Percentiles rank a stretch among this genome's conserved stretches.
Evolutionary conservation across 2,113 vertebrate species (phyloP).

Genomic region (Cyanoramphus novaezelandiae): DNA sequence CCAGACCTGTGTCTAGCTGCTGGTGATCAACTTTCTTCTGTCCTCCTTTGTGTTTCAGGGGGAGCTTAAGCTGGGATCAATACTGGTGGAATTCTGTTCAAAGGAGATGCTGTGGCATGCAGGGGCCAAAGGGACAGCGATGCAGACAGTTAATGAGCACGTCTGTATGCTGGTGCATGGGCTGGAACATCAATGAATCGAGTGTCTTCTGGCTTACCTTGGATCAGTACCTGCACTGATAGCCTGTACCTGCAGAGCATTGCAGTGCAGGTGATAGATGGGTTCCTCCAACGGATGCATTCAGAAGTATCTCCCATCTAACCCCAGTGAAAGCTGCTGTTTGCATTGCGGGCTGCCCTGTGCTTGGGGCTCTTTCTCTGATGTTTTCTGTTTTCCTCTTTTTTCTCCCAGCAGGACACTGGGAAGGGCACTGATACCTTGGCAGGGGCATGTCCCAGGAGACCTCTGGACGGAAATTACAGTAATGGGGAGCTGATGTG

Average conservation of each 20-base stretch:
- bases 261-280: background rate
- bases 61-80: background rate
- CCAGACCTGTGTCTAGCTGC: background rate
- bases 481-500: background rate
- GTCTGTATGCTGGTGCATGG: background rate
- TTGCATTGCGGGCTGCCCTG: background rate
- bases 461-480: background rate
- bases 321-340: background rate
- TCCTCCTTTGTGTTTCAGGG: background rate
- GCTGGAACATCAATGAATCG: background rate
- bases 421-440: background rate
- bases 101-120: background rate
- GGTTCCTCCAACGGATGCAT: background rate
- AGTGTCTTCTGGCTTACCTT: background rate
- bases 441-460: background rate
- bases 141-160: background rate
- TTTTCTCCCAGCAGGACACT: background rate
- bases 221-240: background rate
- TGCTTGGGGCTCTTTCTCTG: background rate
- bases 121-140: background rate
- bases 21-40: background rate
- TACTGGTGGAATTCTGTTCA: background rate
- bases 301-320: background rate
- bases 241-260: background rate
- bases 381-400: background rate